These are phyloP conservation scores for Drosophila lacicola DNA, from an alignment of 2,888 invertebrate species.

Conservation along the genomic window DNA sequence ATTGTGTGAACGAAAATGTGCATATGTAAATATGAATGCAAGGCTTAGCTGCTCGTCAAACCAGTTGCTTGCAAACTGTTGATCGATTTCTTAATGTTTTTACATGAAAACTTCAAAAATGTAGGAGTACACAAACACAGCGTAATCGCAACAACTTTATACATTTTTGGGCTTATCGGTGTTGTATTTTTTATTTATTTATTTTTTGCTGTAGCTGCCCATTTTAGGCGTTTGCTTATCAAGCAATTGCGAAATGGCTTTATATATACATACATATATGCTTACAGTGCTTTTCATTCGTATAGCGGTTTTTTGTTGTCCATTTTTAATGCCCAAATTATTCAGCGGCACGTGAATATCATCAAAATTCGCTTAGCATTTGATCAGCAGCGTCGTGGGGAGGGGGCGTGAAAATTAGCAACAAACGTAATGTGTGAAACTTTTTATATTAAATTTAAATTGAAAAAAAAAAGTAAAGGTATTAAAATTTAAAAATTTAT, in stretches of 20 bases:
- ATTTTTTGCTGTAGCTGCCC: slow-evolving; percentile 18
- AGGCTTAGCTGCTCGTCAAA: slow-evolving; percentile 23
- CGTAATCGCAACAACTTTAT: slow-evolving; percentile 4
- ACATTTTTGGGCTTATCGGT: slow-evolving; percentile 40
- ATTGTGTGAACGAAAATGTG: slow-evolving; percentile 3
- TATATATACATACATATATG: slow-evolving; percentile 7
- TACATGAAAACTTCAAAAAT: slow-evolving; percentile 56
- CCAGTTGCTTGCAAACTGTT: slow-evolving; percentile 49
- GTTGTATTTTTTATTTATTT: slow-evolving; percentile 20
- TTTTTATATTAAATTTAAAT: too few species aligned
- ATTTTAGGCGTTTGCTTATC: slow-evolving; percentile 51
- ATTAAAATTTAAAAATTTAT: neutral
- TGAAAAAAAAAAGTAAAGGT: too few species aligned
- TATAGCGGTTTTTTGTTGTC: neutral
- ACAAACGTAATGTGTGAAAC: too few species aligned
- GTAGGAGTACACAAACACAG: slow-evolving; percentile 15
- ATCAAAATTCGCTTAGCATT: neutral
- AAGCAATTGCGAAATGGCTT: slow-evolving; percentile 39
- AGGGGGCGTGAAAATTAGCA: too few species aligned
- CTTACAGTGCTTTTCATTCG: neutral
- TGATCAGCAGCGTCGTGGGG: neutral
- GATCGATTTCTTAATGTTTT: slow-evolving; percentile 35
- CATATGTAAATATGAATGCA: neutral
- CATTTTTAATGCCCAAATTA: slow-evolving; percentile 12
- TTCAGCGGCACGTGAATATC: slow-evolving; percentile 14